Evolutionary conservation across 2,888 invertebrate species (phyloP).

Genomic region (Galeruca laticollis): DNA sequence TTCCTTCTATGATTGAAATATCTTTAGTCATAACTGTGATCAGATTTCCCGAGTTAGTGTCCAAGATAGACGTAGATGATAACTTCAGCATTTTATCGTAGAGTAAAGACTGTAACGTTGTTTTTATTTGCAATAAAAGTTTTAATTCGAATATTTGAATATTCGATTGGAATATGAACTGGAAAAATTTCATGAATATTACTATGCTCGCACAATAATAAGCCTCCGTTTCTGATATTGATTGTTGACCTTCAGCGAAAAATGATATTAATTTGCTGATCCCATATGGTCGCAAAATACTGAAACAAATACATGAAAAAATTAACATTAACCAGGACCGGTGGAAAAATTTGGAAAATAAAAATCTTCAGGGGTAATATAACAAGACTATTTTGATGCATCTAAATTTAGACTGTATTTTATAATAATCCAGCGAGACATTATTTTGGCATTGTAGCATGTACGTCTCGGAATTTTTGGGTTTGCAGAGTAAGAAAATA

Average conservation of each 20-base stretch:
- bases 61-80: slow-evolving; percentile 68
- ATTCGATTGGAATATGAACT: slow-evolving; percentile 75
- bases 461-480: too few species aligned
- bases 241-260: slow-evolving; percentile 69
- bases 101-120: slow-evolving; percentile 84
- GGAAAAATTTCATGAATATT: slow-evolving; percentile 76
- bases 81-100: slow-evolving; percentile 75
- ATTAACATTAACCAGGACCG: neutral
- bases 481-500: too few species aligned
- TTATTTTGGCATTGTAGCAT: too few species aligned
- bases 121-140: slow-evolving; percentile 65
- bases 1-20: slow-evolving; percentile 26
- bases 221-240: slow-evolving; percentile 69
- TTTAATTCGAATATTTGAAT: slow-evolving; percentile 24
- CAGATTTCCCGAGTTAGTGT: slow-evolving; percentile 69
- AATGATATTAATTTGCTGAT: slow-evolving; percentile 75
- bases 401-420: too few species aligned
- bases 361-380: too few species aligned
- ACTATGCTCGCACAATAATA: slow-evolving; percentile 81
- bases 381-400: too few species aligned
- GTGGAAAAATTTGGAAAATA: too few species aligned
- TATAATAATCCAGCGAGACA: too few species aligned
- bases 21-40: slow-evolving; percentile 95
- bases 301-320: slow-evolving; percentile 54
- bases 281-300: slow-evolving; percentile 74